A percentile compares a stretch with the other conserved stretches of the same genome.
phyloP scores from a whole-genome alignment of 2,797 vertebrate species.

The Notamacropus eugenii region DNA sequence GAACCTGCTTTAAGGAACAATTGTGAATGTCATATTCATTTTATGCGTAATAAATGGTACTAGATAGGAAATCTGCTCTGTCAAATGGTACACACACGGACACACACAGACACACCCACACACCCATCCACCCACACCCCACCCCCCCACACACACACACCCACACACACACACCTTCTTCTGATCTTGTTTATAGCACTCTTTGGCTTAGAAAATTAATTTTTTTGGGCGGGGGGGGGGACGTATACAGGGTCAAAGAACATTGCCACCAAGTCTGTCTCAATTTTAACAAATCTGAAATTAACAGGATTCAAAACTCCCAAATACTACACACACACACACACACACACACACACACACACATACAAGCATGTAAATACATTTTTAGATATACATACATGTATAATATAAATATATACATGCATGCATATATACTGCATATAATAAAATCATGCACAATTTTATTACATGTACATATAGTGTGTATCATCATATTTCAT shows the following conservation, averaged over 20 bases:
- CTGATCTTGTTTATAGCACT: not conserved
- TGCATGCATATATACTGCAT: not conserved
- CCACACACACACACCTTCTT: not conserved
- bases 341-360: not conserved
- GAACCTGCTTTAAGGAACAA: not conserved
- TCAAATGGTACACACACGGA: not conserved
- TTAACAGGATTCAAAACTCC: not conserved
- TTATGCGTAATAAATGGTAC: conserved; percentile 21
- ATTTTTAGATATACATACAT: not conserved
- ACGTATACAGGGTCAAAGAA: not conserved
- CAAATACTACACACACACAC: too few species aligned
- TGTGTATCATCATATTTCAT: too few species aligned
- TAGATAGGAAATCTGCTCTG: not conserved
- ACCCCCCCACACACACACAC: too few species aligned
- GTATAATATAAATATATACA: not conserved
- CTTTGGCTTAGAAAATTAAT: conserved; percentile 27
- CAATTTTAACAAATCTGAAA: conserved; percentile 32
- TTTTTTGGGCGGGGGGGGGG: not conserved
- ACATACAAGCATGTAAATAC: not conserved
- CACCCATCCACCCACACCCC: too few species aligned
- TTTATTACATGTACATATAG: not conserved
- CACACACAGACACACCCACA: too few species aligned
- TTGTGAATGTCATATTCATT: not conserved
- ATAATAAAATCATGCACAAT: not conserved
- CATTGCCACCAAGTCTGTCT: conserved; percentile 33